Evolutionary conservation across 1,140 invertebrate genomes (phyloP).

Genomic region (Drosophila littoralis): DNA sequence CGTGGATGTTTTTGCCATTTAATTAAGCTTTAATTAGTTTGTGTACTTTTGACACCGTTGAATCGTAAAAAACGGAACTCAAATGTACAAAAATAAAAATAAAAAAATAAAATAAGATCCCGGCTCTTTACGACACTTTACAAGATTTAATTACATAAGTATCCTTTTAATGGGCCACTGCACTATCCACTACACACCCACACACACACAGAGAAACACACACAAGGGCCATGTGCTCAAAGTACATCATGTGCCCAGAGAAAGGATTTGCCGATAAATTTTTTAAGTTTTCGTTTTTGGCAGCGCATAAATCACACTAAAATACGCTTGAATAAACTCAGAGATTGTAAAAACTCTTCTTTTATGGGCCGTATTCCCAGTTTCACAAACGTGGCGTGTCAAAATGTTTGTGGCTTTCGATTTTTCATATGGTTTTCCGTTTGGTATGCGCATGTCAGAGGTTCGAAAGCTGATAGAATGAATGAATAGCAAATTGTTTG

Average conservation of each 20-base stretch:
- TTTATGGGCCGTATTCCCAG: neutral
- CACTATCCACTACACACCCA: neutral
- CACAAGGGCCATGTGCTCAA: too few relatives aligned
- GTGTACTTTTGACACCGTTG: conserved; percentile 29
- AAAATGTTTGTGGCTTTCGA: neutral
- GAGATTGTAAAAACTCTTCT: neutral
- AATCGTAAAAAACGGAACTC: conserved; percentile 32
- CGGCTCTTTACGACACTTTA: conserved; percentile 25
- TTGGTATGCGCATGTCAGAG: neutral
- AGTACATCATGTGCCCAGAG: neutral
- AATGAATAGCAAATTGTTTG: conserved; percentile 55
- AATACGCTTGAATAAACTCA: conserved; percentile 1
- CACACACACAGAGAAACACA: neutral
- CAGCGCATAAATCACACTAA: neutral
- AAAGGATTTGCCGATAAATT: neutral
- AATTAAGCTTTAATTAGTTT: conserved; percentile 54
- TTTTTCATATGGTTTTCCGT: neutral
- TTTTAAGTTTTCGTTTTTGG: neutral
- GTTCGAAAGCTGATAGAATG: conserved; percentile 4
- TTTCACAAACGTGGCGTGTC: neutral
- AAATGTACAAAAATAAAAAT: conserved; percentile 1
- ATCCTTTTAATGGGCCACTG: conserved; percentile 32
- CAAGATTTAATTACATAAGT: conserved; percentile 46
- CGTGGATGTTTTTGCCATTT: conserved; percentile 1
- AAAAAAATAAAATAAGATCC: neutral